Evolutionary conservation across 2,888 invertebrate species (phyloP).

Genomic region (Myopa testacea): DNA sequence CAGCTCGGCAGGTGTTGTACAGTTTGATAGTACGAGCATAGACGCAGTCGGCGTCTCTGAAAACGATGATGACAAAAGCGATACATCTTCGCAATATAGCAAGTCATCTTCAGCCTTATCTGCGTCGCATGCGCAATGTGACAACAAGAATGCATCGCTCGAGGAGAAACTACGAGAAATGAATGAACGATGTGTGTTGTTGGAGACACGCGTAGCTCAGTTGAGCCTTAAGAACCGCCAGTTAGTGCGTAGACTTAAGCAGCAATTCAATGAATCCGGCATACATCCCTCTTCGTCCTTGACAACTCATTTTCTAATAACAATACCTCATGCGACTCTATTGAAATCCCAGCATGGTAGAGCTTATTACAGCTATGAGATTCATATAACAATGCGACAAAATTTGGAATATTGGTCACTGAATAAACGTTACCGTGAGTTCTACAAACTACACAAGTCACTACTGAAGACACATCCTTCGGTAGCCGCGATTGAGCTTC

Average conservation of each 20-base stretch:
- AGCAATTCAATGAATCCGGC: conserved; percentile 60
- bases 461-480: conserved; percentile 83
- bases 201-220: conserved; percentile 65
- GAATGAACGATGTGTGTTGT: conserved; percentile 61
- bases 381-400: conserved; percentile 66
- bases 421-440: conserved; percentile 94
- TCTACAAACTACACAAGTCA: conserved; percentile 85
- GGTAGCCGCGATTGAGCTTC: conserved; percentile 85
- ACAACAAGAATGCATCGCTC: conserved; percentile 48
- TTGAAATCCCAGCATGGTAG: conserved; percentile 53
- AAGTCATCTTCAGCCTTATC: conserved; percentile 61
- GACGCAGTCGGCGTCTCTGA: conserved; percentile 43
- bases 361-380: conserved; percentile 64
- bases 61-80: conserved; percentile 59
- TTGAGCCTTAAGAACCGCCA: conserved; percentile 64
- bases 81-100: conserved; percentile 64
- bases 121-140: conserved; percentile 21
- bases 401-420: conserved; percentile 91
- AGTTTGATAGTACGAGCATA: not conserved
- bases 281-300: conserved; percentile 62
- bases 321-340: conserved; percentile 64
- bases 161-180: conserved; percentile 59
- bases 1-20: conserved; percentile 6
- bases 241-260: conserved; percentile 60
- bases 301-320: conserved; percentile 63